Evolutionary conservation across 2,113 vertebrate genomes (phyloP).

Genomic region (Coregonus clupeaformis): DNA sequence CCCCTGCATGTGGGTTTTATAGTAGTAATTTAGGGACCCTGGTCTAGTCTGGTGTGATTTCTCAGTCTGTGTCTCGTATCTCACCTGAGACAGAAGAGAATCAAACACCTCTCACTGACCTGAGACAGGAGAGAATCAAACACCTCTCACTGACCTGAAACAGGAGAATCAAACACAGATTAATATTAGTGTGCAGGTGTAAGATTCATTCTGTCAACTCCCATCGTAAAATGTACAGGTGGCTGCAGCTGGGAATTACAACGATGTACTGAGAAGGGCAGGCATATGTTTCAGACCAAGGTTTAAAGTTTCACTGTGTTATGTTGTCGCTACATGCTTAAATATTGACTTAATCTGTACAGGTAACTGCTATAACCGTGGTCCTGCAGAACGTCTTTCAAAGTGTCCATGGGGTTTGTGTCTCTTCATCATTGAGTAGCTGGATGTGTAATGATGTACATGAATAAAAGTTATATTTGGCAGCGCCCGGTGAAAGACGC

Average conservation of each 20-base stretch:
- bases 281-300: not conserved
- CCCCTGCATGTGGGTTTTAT: conserved; percentile 16
- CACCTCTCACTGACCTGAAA: conserved; percentile 1
- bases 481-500: conserved; percentile 14
- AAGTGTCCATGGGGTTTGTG: conserved; percentile 28
- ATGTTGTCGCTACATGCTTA: not conserved
- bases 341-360: not conserved
- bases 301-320: not conserved
- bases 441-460: conserved; percentile 27
- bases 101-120: not conserved
- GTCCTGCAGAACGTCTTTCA: conserved; percentile 10
- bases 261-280: not conserved
- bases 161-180: not conserved
- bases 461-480: conserved; percentile 35
- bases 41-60: conserved; percentile 3
- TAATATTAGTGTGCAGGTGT: conserved; percentile 6
- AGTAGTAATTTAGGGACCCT: not conserved
- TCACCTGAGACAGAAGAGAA: not conserved
- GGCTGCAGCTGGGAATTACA: conserved; percentile 5
- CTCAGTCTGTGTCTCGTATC: not conserved
- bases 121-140: not conserved
- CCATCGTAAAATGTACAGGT: conserved; percentile 11
- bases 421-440: conserved; percentile 5
- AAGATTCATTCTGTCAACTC: conserved; percentile 14
- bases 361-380: not conserved